These are phyloP conservation scores for Dermochelys coriacea DNA, from an alignment of 2,797 vertebrate genomes.

Conservation along the genomic window DNA sequence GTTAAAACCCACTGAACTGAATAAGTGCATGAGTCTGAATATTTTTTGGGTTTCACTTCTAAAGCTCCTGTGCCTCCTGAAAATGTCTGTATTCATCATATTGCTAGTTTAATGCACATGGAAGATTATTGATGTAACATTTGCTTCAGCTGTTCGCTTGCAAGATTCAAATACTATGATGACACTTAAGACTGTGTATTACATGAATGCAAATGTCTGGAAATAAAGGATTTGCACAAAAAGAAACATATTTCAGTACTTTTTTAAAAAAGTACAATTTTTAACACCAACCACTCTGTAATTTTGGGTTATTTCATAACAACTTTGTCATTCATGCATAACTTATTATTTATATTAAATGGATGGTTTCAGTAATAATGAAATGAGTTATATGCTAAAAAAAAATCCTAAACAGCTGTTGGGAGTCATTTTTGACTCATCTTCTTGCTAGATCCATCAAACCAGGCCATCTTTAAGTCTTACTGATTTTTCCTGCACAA, in stretches of 20 bases:
- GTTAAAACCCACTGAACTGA: accelerated
- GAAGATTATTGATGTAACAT: neutral
- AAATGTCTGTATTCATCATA: neutral
- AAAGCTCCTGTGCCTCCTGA: neutral
- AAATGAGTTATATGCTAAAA: neutral
- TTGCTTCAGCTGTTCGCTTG: neutral
- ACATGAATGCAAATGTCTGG: neutral
- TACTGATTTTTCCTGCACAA: neutral
- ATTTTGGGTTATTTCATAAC: neutral
- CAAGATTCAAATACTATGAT: neutral
- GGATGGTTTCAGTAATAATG: neutral
- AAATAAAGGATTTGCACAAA: neutral
- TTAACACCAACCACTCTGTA: neutral
- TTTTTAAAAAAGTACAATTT: neutral
- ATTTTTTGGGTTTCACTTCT: neutral
- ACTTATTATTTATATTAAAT: neutral
- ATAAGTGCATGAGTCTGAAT: neutral
- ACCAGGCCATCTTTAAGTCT: neutral
- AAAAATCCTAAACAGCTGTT: neutral
- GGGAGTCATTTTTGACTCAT: neutral
- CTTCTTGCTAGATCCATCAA: neutral
- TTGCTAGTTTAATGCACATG: neutral
- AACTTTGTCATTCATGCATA: neutral
- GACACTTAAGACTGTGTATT: neutral
- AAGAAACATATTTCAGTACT: neutral